A percentile compares a stretch with the other conserved stretches of the same genome.
Conservation (phyloP, 2,888 invertebrate species). For the Tenthredo amoena region DNA sequence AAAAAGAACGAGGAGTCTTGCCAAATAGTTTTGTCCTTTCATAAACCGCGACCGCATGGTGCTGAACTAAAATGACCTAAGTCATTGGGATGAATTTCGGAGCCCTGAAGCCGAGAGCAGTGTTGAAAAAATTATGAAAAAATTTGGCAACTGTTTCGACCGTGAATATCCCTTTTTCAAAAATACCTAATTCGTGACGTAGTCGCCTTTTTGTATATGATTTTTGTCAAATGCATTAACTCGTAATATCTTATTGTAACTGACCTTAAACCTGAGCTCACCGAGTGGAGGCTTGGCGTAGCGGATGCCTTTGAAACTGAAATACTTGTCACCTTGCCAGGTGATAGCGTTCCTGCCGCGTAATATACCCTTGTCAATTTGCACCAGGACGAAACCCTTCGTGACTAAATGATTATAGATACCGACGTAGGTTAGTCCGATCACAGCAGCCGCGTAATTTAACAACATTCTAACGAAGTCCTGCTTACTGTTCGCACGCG, state of each 20-base stretch:
- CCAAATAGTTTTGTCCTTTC: no score
- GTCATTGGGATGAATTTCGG: no score
- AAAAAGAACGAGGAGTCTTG: no score
- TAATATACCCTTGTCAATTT: not conserved
- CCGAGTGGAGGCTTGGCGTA: conserved; percentile 15
- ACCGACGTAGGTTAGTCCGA: not conserved
- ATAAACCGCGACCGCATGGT: no score
- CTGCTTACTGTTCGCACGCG: not conserved
- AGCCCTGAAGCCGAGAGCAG: no score
- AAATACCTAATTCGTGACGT: not conserved
- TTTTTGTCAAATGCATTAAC: not conserved
- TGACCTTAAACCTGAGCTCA: conserved; percentile 20
- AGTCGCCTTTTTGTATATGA: not conserved
- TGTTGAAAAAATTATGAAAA: no score
- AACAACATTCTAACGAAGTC: not conserved
- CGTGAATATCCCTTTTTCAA: not conserved
- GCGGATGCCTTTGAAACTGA: conserved; percentile 14
- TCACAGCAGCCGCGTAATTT: not conserved
- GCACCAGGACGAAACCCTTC: not conserved
- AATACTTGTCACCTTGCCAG: not conserved
- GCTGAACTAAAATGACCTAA: no score
- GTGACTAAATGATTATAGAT: not conserved
- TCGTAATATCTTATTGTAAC: not conserved
- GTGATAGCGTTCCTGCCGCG: not conserved
- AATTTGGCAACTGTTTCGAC: no score